A percentile compares a stretch with the other conserved stretches of the same genome.
These are phyloP conservation scores for Melieria crassipennis DNA, from an alignment of 2,888 invertebrate species.

Conservation along the genomic window DNA sequence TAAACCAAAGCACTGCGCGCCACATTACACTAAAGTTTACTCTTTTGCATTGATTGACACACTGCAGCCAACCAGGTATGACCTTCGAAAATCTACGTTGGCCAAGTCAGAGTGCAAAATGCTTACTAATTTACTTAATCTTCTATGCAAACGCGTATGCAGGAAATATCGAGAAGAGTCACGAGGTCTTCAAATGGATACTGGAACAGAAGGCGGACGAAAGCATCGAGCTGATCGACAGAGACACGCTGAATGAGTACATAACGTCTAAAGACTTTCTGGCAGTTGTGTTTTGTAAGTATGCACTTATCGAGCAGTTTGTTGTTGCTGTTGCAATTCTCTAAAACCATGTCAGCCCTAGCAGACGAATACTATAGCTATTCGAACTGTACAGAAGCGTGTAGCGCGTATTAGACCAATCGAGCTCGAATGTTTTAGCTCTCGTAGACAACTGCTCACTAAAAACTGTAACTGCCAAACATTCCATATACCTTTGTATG, in stretches of 20 bases:
- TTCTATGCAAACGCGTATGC: constrained; percentile 31
- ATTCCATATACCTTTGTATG: neutral
- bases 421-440: neutral
- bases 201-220: constrained; percentile 90
- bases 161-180: constrained; percentile 82
- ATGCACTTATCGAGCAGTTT: constrained; percentile 40
- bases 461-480: constrained; percentile 59
- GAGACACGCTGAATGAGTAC: constrained; percentile 83
- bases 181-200: constrained; percentile 90
- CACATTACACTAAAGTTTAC: neutral
- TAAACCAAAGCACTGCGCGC: too few species aligned
- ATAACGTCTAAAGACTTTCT: constrained; percentile 91
- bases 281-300: constrained; percentile 92
- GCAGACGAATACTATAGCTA: neutral
- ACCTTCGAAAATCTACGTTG: neutral
- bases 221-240: constrained; percentile 88
- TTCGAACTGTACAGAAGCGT: neutral
- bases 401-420: neutral
- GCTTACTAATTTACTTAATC: neutral
- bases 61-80: constrained; percentile 63
- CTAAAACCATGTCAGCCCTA: neutral
- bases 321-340: too few species aligned
- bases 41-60: constrained; percentile 49
- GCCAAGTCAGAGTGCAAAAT: too few species aligned
- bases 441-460: constrained; percentile 49